A percentile compares a stretch with the other conserved stretches of the same genome.
These are phyloP conservation scores for Cheilosia variabilis DNA, from an alignment of 2,888 invertebrate genomes.

Conservation along the genomic window DNA sequence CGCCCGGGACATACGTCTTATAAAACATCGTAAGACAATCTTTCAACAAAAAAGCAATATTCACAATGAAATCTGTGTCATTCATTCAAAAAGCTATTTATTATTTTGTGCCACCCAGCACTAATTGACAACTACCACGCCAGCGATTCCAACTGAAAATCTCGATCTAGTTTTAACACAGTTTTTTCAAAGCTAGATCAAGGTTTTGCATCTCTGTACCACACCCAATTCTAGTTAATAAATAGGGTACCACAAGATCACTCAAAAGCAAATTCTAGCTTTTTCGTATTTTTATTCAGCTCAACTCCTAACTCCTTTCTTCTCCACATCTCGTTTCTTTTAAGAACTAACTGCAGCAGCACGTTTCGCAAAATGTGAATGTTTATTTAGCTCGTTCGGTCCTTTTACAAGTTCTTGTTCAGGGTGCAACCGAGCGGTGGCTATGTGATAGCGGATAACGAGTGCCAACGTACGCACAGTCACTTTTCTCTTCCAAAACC, in stretches of 20 bases:
- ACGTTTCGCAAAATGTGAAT: slow-evolving; percentile 71
- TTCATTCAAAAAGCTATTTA: no score
- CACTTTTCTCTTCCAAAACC: slow-evolving; percentile 58
- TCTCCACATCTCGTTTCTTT: slow-evolving; percentile 4
- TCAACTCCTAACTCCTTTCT: background rate
- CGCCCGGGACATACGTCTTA: no score
- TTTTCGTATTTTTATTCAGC: slow-evolving; percentile 6
- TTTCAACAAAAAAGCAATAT: no score
- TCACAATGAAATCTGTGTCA: no score
- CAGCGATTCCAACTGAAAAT: no score
- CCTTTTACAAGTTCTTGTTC: slow-evolving; percentile 69
- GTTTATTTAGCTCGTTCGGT: slow-evolving; percentile 70
- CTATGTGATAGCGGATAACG: slow-evolving; percentile 70
- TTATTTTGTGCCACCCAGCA: no score
- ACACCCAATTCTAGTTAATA: background rate
- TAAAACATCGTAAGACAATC: no score
- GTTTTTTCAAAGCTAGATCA: no score
- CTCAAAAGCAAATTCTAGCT: background rate
- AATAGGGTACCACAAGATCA: background rate
- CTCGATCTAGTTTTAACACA: no score
- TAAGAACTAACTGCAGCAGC: slow-evolving; percentile 37
- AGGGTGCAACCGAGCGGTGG: slow-evolving; percentile 67
- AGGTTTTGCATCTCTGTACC: background rate
- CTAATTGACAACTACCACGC: no score
- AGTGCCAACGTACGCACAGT: slow-evolving; percentile 70